A percentile compares a stretch with the other conserved stretches of the same genome.
Conservation (phyloP, 64 coral and sea anemone species). For the Montipora efflorescens region DNA sequence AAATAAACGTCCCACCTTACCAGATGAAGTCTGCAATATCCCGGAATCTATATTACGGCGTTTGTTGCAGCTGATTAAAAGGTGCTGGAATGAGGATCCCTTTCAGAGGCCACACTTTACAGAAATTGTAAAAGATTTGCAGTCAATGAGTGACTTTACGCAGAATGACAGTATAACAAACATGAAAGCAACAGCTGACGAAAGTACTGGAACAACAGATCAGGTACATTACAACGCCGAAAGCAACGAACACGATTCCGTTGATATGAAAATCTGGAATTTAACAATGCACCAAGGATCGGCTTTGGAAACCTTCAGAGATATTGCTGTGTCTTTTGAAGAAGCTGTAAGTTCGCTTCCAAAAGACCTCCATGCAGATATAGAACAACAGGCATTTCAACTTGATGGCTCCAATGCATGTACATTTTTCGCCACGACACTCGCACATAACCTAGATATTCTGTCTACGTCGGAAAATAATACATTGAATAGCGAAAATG, state of each 20-base stretch:
- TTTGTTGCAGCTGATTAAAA: not conserved
- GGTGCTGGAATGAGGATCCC: not conserved
- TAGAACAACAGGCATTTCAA: not conserved
- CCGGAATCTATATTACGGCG: not conserved
- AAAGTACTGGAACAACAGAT: not conserved
- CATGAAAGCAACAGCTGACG: not conserved
- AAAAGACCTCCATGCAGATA: not conserved
- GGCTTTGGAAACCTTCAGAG: not conserved
- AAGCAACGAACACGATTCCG: too few relatives aligned
- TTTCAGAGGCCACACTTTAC: not conserved
- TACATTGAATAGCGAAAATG: too few relatives aligned
- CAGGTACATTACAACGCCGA: not conserved
- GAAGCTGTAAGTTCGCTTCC: too few relatives aligned
- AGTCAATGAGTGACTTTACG: too few relatives aligned
- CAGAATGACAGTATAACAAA: too few relatives aligned
- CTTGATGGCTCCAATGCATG: not conserved
- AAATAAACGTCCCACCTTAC: not conserved
- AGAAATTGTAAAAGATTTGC: not conserved
- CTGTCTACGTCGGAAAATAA: too few relatives aligned
- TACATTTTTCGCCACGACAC: not conserved
- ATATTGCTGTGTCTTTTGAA: not conserved
- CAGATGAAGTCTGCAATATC: not conserved
- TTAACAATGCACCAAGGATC: not conserved
- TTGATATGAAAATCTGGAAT: not conserved
- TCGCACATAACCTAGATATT: too few relatives aligned